Conservation (phyloP, 2,113 vertebrate species). For the Elaphurus davidianus region DNA sequence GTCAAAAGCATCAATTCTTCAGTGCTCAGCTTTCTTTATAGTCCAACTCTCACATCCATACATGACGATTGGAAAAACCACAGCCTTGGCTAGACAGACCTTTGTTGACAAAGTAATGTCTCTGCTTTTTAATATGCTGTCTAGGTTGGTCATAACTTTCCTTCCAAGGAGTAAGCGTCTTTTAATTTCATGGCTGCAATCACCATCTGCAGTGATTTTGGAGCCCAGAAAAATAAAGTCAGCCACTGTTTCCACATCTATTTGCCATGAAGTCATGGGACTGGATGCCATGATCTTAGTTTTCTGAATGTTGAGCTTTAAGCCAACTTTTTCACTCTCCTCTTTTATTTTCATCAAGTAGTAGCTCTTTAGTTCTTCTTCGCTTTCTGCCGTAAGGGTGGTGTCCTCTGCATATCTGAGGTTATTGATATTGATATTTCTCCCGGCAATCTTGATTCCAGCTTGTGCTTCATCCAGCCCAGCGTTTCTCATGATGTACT, state of each 20-base stretch:
- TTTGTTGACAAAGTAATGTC: not conserved
- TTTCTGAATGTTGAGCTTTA: not conserved
- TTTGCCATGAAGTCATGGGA: not conserved
- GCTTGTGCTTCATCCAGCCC: not conserved
- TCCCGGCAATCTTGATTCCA: not conserved
- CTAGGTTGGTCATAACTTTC: not conserved
- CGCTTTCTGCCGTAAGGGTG: not conserved
- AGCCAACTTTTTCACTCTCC: not conserved
- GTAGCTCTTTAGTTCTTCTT: not conserved
- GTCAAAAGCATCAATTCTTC: not conserved
- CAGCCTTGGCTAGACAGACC: not conserved
- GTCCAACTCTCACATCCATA: not conserved
- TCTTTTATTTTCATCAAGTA: not conserved
- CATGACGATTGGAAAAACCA: not conserved
- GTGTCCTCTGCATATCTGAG: not conserved
- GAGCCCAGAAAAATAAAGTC: not conserved
- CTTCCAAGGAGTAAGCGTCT: not conserved
- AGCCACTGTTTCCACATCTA: not conserved
- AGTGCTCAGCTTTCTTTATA: not conserved
- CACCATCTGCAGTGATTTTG: not conserved
- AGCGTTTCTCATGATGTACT: not conserved
- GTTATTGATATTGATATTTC: not conserved
- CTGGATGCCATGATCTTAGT: not conserved
- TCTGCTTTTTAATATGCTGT: not conserved
- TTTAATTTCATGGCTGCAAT: not conserved